Conservation (phyloP, 2,113 vertebrate species). For the Genyomyrus donnyi region DNA sequence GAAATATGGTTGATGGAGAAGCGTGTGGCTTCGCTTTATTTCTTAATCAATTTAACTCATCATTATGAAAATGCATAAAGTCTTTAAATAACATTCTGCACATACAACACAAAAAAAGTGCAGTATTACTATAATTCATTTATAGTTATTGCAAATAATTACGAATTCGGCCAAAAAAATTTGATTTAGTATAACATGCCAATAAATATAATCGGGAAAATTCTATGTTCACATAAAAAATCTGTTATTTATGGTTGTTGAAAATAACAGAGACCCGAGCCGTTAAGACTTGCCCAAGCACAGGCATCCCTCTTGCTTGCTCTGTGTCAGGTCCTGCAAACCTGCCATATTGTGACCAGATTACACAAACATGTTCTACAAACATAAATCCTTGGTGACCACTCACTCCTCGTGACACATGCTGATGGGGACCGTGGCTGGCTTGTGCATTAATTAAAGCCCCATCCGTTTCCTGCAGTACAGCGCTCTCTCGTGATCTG, state of each 20-base stretch:
- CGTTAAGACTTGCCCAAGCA: neutral
- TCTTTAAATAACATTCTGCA: neutral
- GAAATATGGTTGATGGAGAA: neutral
- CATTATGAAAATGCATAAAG: neutral
- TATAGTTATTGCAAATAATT: neutral
- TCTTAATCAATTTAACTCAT: neutral
- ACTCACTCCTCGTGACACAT: neutral
- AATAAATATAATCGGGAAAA: neutral
- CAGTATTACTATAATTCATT: neutral
- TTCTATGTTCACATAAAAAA: neutral
- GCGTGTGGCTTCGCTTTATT: neutral
- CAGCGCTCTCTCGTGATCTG: slow-evolving; percentile 19
- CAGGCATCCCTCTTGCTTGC: neutral
- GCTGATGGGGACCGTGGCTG: neutral
- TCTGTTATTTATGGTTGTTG: neutral
- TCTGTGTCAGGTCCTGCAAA: neutral
- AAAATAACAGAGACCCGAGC: neutral
- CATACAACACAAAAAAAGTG: neutral
- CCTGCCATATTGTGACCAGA: neutral
- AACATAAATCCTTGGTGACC: neutral
- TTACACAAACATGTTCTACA: neutral
- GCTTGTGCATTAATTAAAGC: slow-evolving; percentile 19
- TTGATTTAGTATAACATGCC: neutral
- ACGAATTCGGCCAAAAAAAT: neutral
- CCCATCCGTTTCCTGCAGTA: slow-evolving; percentile 10